Base-by-base conservation (phyloP, 2,797 vertebrate species). In the Sebastes wilsoni region DNA sequence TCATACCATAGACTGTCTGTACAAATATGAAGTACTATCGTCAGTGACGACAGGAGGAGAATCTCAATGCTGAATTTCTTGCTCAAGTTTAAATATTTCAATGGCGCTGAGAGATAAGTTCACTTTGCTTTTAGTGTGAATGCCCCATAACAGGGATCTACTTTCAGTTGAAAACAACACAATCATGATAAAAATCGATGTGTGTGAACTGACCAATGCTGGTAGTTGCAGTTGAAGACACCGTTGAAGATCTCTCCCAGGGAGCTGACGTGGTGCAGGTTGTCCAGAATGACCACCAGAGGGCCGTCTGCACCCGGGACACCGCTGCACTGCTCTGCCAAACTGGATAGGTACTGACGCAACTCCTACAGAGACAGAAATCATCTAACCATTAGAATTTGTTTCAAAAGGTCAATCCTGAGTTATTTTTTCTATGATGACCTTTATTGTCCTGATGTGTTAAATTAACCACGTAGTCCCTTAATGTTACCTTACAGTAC, bases 211-310 rank as follows among this genome's bases (percentile, higher is more conserved):
- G 61, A 99, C 98, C 98, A 96, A 95, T 94, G 97, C 70, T 98
- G 97, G 93, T 97, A 97, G 91, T 97, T 98, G 96, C 97, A 97
- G 96, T 96, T 98, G 30, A 99, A 97, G 55, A 99, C 96, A 7
- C 98, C 97, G 0, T 98, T 99, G 86, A 99, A 99, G 91, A 99
- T 98, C 92, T 99, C 98, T 58, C 98, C 98, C 58, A 99, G 93
- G 2, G 98, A 99, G 93, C 97, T 97, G 91, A 99, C 94, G 0
- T 99, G 98, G 84, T 99, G 98, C 82, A 99, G 89, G 90, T 99
- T 99, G 90, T 99, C 98, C 92, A 99, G 89, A 81, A 99, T 99
- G 83, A 99, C 97, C 83, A 99, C 97, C 1, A 98, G 96, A 4
- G 98, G 98, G 95, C 97, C 93, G 75, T 98, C 98, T 18, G 91